Conservation (phyloP, 2,797 vertebrate species). For the Chelonia mydas region DNA sequence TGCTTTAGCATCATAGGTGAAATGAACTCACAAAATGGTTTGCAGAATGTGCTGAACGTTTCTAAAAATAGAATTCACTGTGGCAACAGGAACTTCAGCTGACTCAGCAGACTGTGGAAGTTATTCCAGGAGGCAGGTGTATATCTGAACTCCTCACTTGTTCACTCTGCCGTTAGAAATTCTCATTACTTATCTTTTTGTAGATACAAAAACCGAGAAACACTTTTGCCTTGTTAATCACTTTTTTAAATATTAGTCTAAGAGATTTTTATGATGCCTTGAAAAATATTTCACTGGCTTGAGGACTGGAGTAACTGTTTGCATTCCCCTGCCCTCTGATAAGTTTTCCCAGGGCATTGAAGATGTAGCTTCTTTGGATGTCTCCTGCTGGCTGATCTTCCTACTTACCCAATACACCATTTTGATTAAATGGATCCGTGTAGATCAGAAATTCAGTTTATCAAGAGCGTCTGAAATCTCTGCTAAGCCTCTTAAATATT, state of each 20-base stretch:
- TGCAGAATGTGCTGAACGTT: conserved; percentile 13
- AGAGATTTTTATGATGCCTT: not conserved
- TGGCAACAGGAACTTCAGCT: conserved; percentile 27
- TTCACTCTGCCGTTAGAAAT: conserved; percentile 19
- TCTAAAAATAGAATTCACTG: conserved; percentile 63
- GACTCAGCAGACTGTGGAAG: conserved; percentile 21
- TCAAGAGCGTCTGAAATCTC: not conserved
- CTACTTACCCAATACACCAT: not conserved
- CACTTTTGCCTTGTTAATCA: not conserved
- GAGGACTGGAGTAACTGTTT: not conserved
- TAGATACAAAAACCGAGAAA: not conserved
- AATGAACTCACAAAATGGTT: not conserved
- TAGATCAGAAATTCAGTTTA: not conserved
- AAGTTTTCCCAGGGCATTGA: conserved; percentile 61
- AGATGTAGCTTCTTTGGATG: not conserved
- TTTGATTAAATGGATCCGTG: conserved; percentile 3
- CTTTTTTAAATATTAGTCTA: not conserved
- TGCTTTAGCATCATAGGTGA: conserved; percentile 32
- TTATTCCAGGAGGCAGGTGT: not conserved
- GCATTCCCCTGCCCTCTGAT: conserved; percentile 11
- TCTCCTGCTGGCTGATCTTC: not conserved
- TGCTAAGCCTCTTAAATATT: not conserved
- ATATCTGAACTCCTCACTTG: not conserved
- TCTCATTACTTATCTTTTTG: conserved; percentile 13
- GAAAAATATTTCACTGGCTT: conserved; percentile 33